These are phyloP conservation scores for Ganaspis sp. DNA, from an alignment of 1,140 invertebrate species.

Conservation along the genomic window DNA sequence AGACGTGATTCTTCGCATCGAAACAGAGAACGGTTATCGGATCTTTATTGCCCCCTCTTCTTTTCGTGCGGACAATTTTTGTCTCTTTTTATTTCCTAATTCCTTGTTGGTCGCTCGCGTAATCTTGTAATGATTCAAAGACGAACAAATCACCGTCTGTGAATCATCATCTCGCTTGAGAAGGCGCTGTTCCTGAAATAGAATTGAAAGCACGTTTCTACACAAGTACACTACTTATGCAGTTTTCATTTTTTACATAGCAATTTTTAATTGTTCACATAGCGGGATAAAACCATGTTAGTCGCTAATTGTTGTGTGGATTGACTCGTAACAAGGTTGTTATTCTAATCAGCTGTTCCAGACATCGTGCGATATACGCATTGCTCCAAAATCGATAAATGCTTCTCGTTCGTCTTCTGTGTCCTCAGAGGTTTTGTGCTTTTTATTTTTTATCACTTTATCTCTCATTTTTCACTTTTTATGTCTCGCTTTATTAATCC, in stretches of 20 bases:
- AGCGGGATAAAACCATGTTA: background rate
- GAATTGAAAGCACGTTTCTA: background rate
- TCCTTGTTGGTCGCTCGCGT: background rate
- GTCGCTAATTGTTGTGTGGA: background rate
- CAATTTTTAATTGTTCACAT: background rate
- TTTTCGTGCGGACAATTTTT: background rate
- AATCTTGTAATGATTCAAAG: constrained; percentile 13
- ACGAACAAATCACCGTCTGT: background rate
- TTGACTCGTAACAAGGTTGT: constrained; percentile 5
- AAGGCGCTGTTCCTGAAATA: constrained; percentile 2
- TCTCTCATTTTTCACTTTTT: background rate
- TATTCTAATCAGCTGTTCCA: constrained; percentile 28
- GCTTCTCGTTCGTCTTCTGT: constrained; percentile 27
- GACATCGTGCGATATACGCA: constrained; percentile 19
- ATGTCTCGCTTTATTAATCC: background rate
- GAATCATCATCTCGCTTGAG: background rate
- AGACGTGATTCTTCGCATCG: background rate
- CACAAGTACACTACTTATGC: background rate
- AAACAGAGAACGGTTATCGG: background rate
- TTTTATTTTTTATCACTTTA: background rate
- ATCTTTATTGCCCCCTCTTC: background rate
- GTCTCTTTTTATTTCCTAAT: background rate
- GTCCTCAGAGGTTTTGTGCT: constrained; percentile 26
- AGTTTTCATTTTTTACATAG: background rate
- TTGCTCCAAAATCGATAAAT: constrained; percentile 21